phyloP scores from a whole-genome alignment of 1,140 invertebrate species.

The Drosophila sturtevanti region DNA sequence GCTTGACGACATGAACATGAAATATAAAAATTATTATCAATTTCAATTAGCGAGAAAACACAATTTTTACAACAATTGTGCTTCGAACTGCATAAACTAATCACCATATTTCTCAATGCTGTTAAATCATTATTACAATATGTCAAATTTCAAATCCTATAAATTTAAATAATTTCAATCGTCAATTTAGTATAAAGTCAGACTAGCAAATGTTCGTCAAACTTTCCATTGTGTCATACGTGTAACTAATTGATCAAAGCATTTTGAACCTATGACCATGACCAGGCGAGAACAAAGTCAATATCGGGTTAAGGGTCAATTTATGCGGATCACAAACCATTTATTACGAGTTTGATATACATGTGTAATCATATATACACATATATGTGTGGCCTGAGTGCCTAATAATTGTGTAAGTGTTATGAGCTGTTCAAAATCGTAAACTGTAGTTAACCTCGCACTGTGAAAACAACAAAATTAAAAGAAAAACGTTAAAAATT shows the following conservation, averaged over 20 bases:
- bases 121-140: neutral
- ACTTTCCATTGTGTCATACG: neutral
- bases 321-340: conserved; percentile 3
- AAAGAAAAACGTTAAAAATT: neutral
- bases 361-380: neutral
- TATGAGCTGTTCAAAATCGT: conserved; percentile 9
- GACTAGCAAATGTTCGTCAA: neutral
- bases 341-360: conserved; percentile 2
- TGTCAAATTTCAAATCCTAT: neutral
- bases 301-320: neutral
- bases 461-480: conserved; percentile 5
- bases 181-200: neutral
- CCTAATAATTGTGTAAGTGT: conserved; percentile 8
- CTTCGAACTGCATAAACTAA: neutral
- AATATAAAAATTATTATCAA: too few species aligned
- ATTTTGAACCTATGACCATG: conserved; percentile 1
- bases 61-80: neutral
- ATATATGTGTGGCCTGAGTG: conserved; percentile 1
- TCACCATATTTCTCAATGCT: neutral
- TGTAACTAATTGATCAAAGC: neutral
- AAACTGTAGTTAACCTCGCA: conserved; percentile 9
- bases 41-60: too few species aligned
- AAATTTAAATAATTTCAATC: neutral
- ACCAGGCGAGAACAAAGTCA: neutral
- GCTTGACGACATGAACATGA: too few species aligned